phyloP scores from a whole-genome alignment of 2,888 invertebrate species.

The Lasioglossum oenotherae region DNA sequence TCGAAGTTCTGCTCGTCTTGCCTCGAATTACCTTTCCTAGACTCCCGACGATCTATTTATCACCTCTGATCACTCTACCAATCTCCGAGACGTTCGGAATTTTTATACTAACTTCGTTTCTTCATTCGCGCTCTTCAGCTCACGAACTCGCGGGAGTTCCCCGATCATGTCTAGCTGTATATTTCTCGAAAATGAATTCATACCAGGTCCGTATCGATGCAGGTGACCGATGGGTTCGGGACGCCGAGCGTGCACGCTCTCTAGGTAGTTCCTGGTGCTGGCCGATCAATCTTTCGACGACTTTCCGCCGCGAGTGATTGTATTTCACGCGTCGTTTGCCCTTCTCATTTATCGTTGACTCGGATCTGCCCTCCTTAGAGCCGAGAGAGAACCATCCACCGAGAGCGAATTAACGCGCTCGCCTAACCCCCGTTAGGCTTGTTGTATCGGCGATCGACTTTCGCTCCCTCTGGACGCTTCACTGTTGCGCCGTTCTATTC shows the following conservation, averaged over 20 bases:
- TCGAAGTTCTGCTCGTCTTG: not conserved
- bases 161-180: not conserved
- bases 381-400: constrained; percentile 19
- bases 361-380: constrained; percentile 16
- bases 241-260: not conserved
- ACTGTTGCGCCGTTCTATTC: not conserved
- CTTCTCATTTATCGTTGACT: constrained; percentile 44
- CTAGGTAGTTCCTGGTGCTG: not conserved
- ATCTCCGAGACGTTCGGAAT: not conserved
- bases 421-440: constrained; percentile 12
- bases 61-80: not conserved
- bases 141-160: not conserved
- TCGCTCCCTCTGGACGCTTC: constrained; percentile 65
- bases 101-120: not conserved
- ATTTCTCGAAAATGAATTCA: not conserved
- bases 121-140: not conserved
- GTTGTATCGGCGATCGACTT: constrained; percentile 62
- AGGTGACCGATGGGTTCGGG: not conserved
- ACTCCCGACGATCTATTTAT: not conserved
- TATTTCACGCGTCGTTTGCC: constrained; percentile 64
- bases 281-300: constrained; percentile 41
- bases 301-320: constrained; percentile 47
- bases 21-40: not conserved
- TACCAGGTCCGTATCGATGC: not conserved
- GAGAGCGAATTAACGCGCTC: constrained; percentile 69